Conservation (phyloP, 2,797 vertebrate species). For the Benthosema pterotum region DNA sequence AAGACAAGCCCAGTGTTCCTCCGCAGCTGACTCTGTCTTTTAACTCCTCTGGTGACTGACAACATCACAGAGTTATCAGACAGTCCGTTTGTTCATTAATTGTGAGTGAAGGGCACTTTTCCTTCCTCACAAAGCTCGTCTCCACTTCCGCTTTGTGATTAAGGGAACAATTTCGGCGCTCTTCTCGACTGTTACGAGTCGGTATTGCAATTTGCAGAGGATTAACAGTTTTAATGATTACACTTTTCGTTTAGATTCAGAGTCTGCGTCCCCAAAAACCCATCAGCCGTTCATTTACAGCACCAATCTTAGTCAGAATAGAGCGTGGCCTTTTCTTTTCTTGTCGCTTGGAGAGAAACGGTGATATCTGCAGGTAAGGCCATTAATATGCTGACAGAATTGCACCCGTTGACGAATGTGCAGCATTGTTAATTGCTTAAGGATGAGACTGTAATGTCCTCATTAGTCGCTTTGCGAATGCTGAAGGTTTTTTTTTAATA, state of each 20-base stretch:
- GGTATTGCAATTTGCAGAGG: constrained; percentile 14
- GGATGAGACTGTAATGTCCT: constrained; percentile 37
- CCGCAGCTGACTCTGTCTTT: constrained; percentile 31
- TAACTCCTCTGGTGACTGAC: constrained; percentile 48
- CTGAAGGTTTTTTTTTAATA: constrained; percentile 33
- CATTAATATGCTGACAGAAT: constrained; percentile 57
- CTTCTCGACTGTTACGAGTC: constrained; percentile 12
- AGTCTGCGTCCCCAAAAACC: constrained; percentile 20
- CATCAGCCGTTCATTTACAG: constrained; percentile 40
- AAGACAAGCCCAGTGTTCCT: constrained; percentile 5
- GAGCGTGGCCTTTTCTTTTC: background rate
- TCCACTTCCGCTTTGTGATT: constrained; percentile 6
- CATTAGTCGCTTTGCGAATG: constrained; percentile 36
- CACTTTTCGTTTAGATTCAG: constrained; percentile 45
- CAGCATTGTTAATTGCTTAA: constrained; percentile 44
- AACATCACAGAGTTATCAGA: constrained; percentile 45
- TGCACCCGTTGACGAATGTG: constrained; percentile 40
- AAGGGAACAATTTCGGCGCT: constrained; percentile 19
- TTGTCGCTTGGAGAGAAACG: constrained; percentile 36
- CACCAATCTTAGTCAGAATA: background rate
- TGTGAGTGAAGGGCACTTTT: constrained; percentile 42
- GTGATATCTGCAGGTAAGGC: constrained; percentile 47
- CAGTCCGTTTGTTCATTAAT: constrained; percentile 59
- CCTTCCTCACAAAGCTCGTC: constrained; percentile 35
- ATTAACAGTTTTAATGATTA: constrained; percentile 52